Base-by-base conservation (phyloP, 1,140 invertebrate genomes). In the Drosophila sucinea region DNA sequence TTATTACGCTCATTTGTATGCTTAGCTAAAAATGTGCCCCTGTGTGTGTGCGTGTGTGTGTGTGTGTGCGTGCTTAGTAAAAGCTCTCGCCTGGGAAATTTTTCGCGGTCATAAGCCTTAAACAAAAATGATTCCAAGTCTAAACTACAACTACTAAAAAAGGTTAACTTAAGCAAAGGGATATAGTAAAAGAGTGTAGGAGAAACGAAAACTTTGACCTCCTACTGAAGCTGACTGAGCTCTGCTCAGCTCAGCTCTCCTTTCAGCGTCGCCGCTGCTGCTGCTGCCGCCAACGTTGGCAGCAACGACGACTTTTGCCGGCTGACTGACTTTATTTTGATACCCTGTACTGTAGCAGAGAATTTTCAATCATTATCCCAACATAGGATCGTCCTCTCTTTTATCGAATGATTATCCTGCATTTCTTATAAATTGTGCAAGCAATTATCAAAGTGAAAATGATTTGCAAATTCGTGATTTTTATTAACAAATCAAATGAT, bases 1-100 rank as follows among this genome's bases (percentile, higher is more conserved):
- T 89, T 83, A 87, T 87, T 87, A 89, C 70, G 77, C 84, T 87
- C 79, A 86, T 86, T 86, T 86, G 79, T 86, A 77, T 79, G 71
- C 74, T 56, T 47, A 51, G 44, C 44, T 51, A 56, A 76, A 84
- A 56, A 64, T 70, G 44, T 47, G 54, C 40, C 54, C 66, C 56
- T 40, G 47, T 38, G 23, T 35, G 44, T 29, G 58, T 55, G 32
- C 35, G 33, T 33, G 38, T 17, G 25, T 41, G 55, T 4, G 41
- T 44, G 25, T 11, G 58, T 29, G 44, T 23, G 27, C 6, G 40
- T 44, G 44, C 29, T 25, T 41, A 47, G 38, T 29, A 33, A 57
- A 23, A 60, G 55, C 33, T 58, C 40, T 60, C 63, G 70, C 70
- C 67, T 41, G 55, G 55, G 57, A 68, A 74, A 70, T 77, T 51